Evolutionary conservation across 2,888 invertebrate genomes (phyloP).

Genomic region (Euzetes globulus): DNA sequence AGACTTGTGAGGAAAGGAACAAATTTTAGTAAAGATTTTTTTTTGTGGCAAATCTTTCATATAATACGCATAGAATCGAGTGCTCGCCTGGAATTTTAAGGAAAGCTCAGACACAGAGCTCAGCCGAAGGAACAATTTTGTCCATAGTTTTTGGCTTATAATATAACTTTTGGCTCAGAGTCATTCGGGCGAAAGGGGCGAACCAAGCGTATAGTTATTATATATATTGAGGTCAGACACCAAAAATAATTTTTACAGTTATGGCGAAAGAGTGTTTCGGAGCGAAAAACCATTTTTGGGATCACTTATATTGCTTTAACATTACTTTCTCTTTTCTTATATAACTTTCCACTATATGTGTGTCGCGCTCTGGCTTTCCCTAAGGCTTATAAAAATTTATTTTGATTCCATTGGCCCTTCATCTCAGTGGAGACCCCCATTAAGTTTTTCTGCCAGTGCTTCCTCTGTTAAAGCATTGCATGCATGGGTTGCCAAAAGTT

Average conservation of each 20-base stretch:
- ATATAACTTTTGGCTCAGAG: not conserved
- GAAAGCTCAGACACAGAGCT: not conserved
- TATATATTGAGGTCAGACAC: constrained; percentile 31
- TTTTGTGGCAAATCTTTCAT: not conserved
- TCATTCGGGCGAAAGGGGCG: constrained; percentile 29
- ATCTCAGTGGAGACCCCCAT: not conserved
- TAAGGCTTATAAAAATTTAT: constrained; percentile 14
- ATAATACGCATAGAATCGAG: not conserved
- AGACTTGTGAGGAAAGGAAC: not conserved
- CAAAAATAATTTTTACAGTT: constrained; percentile 32
- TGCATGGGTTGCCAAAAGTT: not conserved
- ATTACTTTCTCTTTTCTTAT: not conserved
- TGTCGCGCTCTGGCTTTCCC: not conserved
- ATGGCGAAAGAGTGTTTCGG: constrained; percentile 17
- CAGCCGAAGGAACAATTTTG: not conserved
- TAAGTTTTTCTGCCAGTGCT: not conserved
- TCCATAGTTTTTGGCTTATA: not conserved
- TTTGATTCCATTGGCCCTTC: not conserved
- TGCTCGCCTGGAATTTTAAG: constrained; percentile 3
- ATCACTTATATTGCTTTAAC: constrained; percentile 8
- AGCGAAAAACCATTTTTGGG: constrained; percentile 13
- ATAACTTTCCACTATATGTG: not conserved
- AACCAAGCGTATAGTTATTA: constrained; percentile 30
- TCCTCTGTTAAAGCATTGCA: not conserved
- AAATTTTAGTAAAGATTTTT: not conserved